A percentile compares a stretch with the other conserved stretches of the same genome.
Conservation (phyloP, 2,113 vertebrate species). For the Datnioides undecimradiatus region DNA sequence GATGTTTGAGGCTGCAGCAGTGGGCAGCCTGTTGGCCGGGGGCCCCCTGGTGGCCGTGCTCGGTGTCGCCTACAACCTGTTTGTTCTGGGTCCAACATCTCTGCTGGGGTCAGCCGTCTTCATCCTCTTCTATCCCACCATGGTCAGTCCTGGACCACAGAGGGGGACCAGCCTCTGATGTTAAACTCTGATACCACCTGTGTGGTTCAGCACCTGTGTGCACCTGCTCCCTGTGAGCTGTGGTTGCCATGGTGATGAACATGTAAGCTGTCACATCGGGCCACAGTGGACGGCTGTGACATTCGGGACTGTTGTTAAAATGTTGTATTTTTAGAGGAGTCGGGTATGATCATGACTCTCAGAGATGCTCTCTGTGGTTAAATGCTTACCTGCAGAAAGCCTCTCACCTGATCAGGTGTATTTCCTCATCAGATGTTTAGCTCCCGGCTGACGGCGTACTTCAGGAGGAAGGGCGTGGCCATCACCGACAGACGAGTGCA, state of each 20-base stretch:
- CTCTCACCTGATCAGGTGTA: background rate
- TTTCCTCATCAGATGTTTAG: constrained; percentile 90
- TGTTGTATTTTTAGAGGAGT: too few species aligned
- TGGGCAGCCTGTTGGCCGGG: constrained; percentile 92
- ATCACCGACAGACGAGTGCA: constrained; percentile 93
- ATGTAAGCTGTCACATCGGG: too few species aligned
- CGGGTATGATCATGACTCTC: too few species aligned
- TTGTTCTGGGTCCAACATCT: constrained; percentile 91
- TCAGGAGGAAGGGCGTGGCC: constrained; percentile 90
- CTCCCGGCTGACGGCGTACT: constrained; percentile 92
- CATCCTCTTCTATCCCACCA: constrained; percentile 94
- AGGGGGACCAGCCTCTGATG: too few species aligned
- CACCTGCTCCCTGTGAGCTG: too few species aligned
- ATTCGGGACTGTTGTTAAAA: too few species aligned
- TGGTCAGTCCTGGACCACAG: constrained; percentile 84
- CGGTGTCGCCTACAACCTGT: constrained; percentile 91
- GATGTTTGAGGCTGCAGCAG: constrained; percentile 93
- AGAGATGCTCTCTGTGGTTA: background rate
- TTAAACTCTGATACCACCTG: too few species aligned
- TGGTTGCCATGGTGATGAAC: too few species aligned
- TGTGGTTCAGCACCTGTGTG: too few species aligned
- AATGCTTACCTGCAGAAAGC: too few species aligned
- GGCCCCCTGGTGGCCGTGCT: constrained; percentile 92
- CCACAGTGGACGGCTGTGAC: too few species aligned
- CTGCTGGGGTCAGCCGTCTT: constrained; percentile 94